Percentiles rank a stretch among this genome's conserved stretches.
Evolutionary conservation across 2,888 invertebrate species (phyloP).

Genomic region (Hesperia comma): DNA sequence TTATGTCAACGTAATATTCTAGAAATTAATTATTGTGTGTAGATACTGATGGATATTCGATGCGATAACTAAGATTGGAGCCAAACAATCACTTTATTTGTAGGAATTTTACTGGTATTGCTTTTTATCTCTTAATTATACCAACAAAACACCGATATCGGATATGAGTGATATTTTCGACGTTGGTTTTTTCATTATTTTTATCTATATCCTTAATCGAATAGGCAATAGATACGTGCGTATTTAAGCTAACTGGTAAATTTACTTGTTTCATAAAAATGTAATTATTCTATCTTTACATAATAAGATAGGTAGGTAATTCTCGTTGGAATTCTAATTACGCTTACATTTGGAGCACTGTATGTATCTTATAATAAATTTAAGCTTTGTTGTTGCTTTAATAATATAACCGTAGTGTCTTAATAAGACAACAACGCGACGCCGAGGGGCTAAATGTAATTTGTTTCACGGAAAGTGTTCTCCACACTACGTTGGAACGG

Average conservation of each 20-base stretch:
- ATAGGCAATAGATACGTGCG: neutral
- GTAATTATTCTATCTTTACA: neutral
- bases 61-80: constrained; percentile 61
- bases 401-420: constrained; percentile 38
- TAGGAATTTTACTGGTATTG: constrained; percentile 42
- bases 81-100: constrained; percentile 55
- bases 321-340: constrained; percentile 16
- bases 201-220: constrained; percentile 1
- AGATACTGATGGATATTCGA: constrained; percentile 56
- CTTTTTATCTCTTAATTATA: constrained; percentile 40
- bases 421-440: constrained; percentile 56
- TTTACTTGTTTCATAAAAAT: neutral
- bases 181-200: constrained; percentile 19
- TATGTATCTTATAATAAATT: constrained; percentile 25
- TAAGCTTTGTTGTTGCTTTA: constrained; percentile 20
- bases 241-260: neutral
- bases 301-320: neutral
- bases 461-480: constrained; percentile 55
- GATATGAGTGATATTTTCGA: constrained; percentile 11
- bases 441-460: constrained; percentile 59
- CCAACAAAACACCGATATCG: constrained; percentile 17
- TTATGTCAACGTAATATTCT: constrained; percentile 55
- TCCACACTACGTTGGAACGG: constrained; percentile 48
- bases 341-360: constrained; percentile 11
- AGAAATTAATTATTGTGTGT: constrained; percentile 64